phyloP scores from a whole-genome alignment of 2,888 invertebrate genomes.

The Periphyllus acericola region DNA sequence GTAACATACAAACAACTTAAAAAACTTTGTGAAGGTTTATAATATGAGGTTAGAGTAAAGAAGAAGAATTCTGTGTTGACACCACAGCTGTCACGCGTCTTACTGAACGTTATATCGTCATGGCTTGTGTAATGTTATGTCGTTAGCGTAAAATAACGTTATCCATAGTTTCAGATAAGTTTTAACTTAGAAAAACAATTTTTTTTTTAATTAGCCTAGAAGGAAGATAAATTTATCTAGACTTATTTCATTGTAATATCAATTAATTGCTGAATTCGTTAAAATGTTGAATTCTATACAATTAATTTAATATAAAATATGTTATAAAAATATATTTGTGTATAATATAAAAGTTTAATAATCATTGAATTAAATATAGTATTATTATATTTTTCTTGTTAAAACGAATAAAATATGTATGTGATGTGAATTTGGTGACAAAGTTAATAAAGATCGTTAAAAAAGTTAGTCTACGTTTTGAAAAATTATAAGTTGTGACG shows the following conservation, averaged over 20 bases:
- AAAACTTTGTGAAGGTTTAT: conserved; percentile 17
- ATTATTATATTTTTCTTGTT: neutral
- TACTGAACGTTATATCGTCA: conserved; percentile 26
- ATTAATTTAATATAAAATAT: neutral
- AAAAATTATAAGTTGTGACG: conserved; percentile 48
- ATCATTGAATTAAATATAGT: neutral
- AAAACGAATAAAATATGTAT: neutral
- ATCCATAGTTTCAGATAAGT: conserved; percentile 37
- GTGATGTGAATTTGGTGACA: conserved; percentile 3
- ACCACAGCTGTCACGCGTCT: conserved; percentile 36
- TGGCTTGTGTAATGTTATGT: conserved; percentile 25
- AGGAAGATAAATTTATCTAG: neutral
- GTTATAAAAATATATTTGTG: neutral
- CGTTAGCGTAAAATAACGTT: conserved; percentile 43
- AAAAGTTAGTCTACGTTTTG: conserved; percentile 51
- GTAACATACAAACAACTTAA: neutral
- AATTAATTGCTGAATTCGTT: conserved; percentile 6
- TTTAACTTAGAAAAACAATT: conserved; percentile 4
- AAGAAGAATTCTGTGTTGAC: conserved; percentile 18
- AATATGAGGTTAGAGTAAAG: neutral
- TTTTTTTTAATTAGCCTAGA: conserved; percentile 23
- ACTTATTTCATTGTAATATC: conserved; percentile 6
- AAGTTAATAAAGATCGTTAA: conserved; percentile 32
- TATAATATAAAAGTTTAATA: neutral
- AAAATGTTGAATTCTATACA: neutral